Base-by-base conservation (phyloP, 2,797 vertebrate species). In the Epinephelus awoara region DNA sequence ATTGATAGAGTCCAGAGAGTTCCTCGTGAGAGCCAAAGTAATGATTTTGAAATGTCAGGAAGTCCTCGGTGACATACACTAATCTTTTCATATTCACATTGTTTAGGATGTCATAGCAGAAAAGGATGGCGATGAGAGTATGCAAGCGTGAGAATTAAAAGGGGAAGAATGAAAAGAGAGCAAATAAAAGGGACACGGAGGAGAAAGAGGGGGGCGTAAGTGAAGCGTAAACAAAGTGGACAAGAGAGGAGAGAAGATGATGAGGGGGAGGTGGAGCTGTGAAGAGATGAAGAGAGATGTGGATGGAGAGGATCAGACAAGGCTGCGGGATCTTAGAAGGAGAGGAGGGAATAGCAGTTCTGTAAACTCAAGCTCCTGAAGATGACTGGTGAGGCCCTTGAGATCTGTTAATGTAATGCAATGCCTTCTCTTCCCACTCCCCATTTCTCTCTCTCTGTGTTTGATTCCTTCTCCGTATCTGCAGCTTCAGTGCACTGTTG, bases 281-380 rank as follows among this genome's bases (percentile, higher is more conserved):
- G 67, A 73, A 10, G 56, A 68, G 80, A 79, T 77, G 86, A 67
- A 86, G 56, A 82, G 54, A 55, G 74, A 80, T 66, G 83, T 75
- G 72, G 85, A 89, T 82, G 74, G 79, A 89, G 80, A 78, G 83
- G 80, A 88, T 86, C 79, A 83, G 83, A 88, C 80, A 80, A 83
- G 84, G 81, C 83, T 77, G 80, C 77, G 64, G 63, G 52, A 72
- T 84, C 73, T 79, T 51, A 85, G 82, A 85, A 52, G 10, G 74
- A 85, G 77, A 76, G 77, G 72, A 72, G 72, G 86, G 72, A 77
- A 67, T 50, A 75, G 78, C 65, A 62, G 67, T 56, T 82, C 76
- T 72, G 74, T 83, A 81, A 86, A 87, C 44, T 88, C 79, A 80
- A 83, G 85, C 62, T 84, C 65, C 75, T 75, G 77, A 76, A 83